phyloP scores from a whole-genome alignment of 2,888 invertebrate genomes.

The Diplazon laetatorius region DNA sequence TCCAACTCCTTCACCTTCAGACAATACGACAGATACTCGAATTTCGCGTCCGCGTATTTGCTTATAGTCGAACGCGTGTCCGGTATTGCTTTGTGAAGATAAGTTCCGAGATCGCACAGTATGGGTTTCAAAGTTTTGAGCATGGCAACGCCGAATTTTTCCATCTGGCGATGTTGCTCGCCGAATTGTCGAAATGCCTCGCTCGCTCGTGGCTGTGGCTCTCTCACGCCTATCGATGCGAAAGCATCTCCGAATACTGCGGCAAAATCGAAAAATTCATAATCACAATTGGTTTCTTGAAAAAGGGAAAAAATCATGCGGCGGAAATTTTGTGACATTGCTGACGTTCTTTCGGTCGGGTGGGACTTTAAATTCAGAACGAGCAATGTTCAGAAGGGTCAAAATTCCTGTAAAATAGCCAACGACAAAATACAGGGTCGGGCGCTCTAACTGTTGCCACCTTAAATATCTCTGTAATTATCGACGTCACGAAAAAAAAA shows the following conservation, averaged over 20 bases:
- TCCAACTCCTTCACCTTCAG: conserved; percentile 99
- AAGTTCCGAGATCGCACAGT: conserved; percentile 96
- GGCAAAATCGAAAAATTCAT: conserved; percentile 3
- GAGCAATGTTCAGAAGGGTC: too few species aligned
- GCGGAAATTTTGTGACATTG: too few species aligned
- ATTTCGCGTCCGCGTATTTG: conserved; percentile 99
- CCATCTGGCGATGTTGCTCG: conserved; percentile 95
- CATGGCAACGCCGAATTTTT: conserved; percentile 94
- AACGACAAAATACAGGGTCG: too few species aligned
- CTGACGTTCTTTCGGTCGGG: too few species aligned
- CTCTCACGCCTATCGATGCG: conserved; percentile 96
- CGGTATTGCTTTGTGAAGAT: conserved; percentile 98
- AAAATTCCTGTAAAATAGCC: too few species aligned
- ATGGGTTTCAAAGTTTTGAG: conserved; percentile 96
- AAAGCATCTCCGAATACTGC: conserved; percentile 96
- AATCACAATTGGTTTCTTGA: neutral
- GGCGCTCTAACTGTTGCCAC: too few species aligned
- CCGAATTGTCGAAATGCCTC: conserved; percentile 98
- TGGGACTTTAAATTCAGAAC: too few species aligned
- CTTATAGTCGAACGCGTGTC: conserved; percentile 98
- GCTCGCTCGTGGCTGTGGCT: conserved; percentile 97
- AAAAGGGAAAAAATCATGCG: too few species aligned
- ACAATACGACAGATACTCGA: conserved; percentile 99
- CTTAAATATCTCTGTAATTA: too few species aligned
- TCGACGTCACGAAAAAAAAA: too few species aligned